phyloP scores from a whole-genome alignment of 2,888 invertebrate genomes.

The Dryomyza anilis region DNA sequence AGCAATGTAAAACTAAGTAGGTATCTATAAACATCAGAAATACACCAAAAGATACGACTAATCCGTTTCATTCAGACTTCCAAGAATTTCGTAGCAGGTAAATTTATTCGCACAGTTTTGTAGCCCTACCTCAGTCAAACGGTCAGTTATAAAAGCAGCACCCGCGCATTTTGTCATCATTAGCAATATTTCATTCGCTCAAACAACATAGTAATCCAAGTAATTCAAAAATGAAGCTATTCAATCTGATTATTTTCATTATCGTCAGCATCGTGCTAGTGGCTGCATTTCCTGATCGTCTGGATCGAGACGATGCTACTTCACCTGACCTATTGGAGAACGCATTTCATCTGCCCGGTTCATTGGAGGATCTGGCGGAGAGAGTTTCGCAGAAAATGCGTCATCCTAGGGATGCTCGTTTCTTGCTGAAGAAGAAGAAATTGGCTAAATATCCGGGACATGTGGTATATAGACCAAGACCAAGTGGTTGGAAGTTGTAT shows the following conservation, averaged over 20 bases:
- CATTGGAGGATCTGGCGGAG: neutral
- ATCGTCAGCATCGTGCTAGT: neutral
- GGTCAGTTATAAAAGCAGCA: no score
- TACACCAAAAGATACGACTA: no score
- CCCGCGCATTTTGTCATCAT: no score
- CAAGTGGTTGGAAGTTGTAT: neutral
- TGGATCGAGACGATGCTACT: neutral
- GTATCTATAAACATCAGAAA: no score
- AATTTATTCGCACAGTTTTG: no score
- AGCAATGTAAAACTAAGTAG: no score
- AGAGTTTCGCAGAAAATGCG: neutral
- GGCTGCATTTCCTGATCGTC: constrained; percentile 10
- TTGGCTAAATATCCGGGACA: no score
- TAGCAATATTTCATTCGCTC: no score
- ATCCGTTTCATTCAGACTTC: no score
- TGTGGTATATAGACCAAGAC: constrained; percentile 39
- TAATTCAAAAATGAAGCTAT: neutral
- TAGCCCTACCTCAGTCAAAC: no score
- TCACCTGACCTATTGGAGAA: neutral
- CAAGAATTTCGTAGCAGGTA: no score
- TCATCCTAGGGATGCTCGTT: neutral
- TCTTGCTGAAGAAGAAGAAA: neutral
- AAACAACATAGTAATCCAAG: neutral
- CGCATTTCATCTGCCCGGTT: neutral
- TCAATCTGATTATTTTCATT: constrained; percentile 5